phyloP scores from a whole-genome alignment of 2,113 vertebrate species.

The Oreochromis tanganicae region DNA sequence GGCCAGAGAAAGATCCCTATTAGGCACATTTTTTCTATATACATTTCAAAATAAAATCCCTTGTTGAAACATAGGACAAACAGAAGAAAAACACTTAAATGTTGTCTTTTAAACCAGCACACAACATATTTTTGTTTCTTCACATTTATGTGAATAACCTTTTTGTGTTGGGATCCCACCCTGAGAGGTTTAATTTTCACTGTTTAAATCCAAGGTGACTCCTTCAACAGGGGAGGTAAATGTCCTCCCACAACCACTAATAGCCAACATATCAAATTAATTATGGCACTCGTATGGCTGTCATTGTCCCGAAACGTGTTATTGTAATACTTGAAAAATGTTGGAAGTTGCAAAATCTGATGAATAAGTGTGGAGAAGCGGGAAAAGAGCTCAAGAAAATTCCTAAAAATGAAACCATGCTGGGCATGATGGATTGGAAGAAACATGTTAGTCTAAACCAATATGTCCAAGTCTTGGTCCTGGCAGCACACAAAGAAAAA shows the following conservation, averaged over 20 bases:
- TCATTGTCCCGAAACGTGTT: background rate
- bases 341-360: background rate
- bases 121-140: background rate
- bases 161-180: slow-evolving; percentile 1
- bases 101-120: background rate
- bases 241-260: background rate
- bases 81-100: background rate
- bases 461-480: background rate
- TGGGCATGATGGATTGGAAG: background rate
- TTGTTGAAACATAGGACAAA: background rate
- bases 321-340: background rate
- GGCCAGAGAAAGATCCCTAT: background rate
- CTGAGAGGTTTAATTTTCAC: slow-evolving; percentile 9
- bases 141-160: background rate
- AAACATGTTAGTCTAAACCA: background rate
- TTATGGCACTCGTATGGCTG: background rate
- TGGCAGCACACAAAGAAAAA: background rate
- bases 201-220: background rate
- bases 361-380: rapidly evolving
- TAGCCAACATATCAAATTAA: background rate
- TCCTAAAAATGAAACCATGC: background rate
- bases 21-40: slow-evolving; percentile 50
- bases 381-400: background rate
- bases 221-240: background rate
- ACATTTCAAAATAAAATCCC: background rate